Percentiles rank a stretch among this genome's conserved stretches.
Conservation (phyloP, 53 echinoderm and acorn worm species). For the Luidia sarsii region DNA sequence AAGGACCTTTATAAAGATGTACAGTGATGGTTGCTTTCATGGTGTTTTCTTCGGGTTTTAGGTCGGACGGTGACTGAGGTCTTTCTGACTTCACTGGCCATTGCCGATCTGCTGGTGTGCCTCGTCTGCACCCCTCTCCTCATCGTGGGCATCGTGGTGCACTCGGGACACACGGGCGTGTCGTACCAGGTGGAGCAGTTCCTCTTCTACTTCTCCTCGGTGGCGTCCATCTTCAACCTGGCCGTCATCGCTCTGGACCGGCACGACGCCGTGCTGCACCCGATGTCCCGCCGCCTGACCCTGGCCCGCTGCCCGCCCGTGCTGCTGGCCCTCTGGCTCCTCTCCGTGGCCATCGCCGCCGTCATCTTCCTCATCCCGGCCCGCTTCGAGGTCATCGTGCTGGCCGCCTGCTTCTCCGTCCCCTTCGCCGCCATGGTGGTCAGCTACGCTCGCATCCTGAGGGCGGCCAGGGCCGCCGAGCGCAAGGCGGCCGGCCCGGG, state of each 20-base stretch:
- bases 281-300: slow-evolving; percentile 70
- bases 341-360: slow-evolving; percentile 60
- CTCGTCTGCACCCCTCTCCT: slow-evolving; percentile 75
- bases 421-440: slow-evolving; percentile 78
- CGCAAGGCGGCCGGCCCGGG: slow-evolving; percentile 31
- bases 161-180: slow-evolving; percentile 86
- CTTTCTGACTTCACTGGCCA: slow-evolving; percentile 79
- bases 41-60: too few species aligned
- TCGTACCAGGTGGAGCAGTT: slow-evolving; percentile 86
- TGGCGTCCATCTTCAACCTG: slow-evolving; percentile 89
- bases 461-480: slow-evolving; percentile 51
- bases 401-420: slow-evolving; percentile 68
- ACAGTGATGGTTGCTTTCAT: too few species aligned
- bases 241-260: slow-evolving; percentile 85
- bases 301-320: slow-evolving; percentile 53
- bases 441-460: slow-evolving; percentile 83
- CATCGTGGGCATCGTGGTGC: slow-evolving; percentile 72
- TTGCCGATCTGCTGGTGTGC: slow-evolving; percentile 86
- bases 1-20: too few species aligned
- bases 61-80: slow-evolving; percentile 90
- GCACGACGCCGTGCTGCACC: slow-evolving; percentile 82
- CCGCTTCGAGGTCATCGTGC: slow-evolving; percentile 66
- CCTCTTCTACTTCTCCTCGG: slow-evolving; percentile 90
- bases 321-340: slow-evolving; percentile 68
- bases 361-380: slow-evolving; percentile 72